These are phyloP conservation scores for Clusia tigrina DNA, from an alignment of 2,888 invertebrate genomes.

Conservation along the genomic window DNA sequence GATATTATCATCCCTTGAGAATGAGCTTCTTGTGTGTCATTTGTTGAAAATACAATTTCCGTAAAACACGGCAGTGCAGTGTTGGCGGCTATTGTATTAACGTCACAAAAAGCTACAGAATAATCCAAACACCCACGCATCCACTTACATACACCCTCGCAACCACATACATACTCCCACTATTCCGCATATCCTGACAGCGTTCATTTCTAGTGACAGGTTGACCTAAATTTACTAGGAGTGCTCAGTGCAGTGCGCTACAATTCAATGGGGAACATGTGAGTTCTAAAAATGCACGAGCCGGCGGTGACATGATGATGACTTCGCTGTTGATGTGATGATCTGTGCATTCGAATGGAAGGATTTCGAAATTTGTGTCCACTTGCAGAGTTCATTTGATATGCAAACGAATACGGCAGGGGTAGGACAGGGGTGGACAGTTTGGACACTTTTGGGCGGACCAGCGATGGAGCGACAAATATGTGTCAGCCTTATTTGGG, in stretches of 20 bases:
- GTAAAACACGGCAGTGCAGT: too few species aligned
- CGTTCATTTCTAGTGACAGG: constrained; percentile 2
- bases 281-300: constrained; percentile 3
- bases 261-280: background rate
- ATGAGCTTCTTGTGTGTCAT: too few species aligned
- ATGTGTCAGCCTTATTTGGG: background rate
- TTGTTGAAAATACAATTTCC: too few species aligned
- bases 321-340: constrained; percentile 16
- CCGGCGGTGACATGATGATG: background rate
- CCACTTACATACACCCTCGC: constrained; percentile 5
- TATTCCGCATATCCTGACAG: constrained; percentile 14
- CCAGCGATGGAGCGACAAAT: background rate
- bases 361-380: constrained; percentile 22
- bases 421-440: background rate
- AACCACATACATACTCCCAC: too few species aligned
- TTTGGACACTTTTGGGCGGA: background rate
- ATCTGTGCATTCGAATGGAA: constrained; percentile 20
- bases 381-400: constrained; percentile 13
- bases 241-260: too few species aligned
- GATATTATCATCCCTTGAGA: too few species aligned
- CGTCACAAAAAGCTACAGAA: background rate
- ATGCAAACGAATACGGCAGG: constrained; percentile 18
- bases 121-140: background rate
- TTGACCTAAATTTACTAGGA: constrained; percentile 4
- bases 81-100: too few species aligned